A percentile compares a stretch with the other conserved stretches of the same genome.
Conservation (phyloP, 2,797 vertebrate genomes). For the Pipistrellus pygmaeus region DNA sequence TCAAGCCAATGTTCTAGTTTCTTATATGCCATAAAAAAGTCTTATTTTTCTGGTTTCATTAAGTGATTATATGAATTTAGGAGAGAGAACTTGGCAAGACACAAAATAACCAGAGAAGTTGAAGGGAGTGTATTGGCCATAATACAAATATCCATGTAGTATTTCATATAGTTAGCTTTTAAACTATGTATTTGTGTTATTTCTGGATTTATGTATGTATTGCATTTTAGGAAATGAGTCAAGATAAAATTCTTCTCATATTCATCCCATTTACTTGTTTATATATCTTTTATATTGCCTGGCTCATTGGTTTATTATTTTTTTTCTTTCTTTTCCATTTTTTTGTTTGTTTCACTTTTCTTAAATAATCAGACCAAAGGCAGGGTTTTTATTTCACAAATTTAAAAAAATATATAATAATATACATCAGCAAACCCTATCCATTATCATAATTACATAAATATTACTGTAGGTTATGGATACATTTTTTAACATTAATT, state of each 20-base stretch:
- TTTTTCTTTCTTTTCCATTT: background rate
- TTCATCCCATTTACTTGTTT: background rate
- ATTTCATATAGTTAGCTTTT: background rate
- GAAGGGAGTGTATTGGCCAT: background rate
- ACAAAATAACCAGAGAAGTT: background rate
- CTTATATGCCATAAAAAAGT: background rate
- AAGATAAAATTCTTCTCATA: background rate
- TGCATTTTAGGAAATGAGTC: background rate
- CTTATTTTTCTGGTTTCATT: background rate
- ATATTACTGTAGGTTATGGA: background rate
- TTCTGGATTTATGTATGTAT: background rate
- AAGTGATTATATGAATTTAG: background rate
- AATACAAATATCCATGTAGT: background rate
- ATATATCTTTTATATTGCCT: background rate
- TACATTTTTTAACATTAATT: background rate
- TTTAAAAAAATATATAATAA: background rate
- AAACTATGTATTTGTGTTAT: background rate
- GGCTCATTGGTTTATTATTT: background rate
- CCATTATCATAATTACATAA: background rate
- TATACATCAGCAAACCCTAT: background rate
- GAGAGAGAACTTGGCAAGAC: background rate
- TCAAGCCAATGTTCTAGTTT: background rate
- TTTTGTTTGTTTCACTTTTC: background rate
- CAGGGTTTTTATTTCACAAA: background rate
- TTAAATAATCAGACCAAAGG: background rate